These are phyloP conservation scores for Parnassius mnemosyne DNA, from an alignment of 2,888 invertebrate species.

Conservation along the genomic window DNA sequence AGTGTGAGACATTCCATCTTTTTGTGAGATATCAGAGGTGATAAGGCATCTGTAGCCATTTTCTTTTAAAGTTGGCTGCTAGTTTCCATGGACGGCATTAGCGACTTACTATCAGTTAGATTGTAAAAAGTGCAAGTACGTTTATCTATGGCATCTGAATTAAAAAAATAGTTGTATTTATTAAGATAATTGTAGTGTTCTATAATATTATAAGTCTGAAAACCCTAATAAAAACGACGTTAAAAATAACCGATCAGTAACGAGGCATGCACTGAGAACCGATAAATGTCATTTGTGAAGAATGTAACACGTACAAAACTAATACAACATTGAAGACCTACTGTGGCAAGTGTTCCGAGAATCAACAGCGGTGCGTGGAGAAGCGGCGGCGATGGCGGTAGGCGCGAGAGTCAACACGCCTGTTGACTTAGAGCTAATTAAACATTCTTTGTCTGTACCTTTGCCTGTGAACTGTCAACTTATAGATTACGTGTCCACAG, in stretches of 20 bases:
- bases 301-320: constrained; percentile 27
- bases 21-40: too few relatives aligned
- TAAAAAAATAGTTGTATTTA: too few relatives aligned
- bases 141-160: too few relatives aligned
- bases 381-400: constrained; percentile 42
- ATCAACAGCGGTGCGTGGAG: constrained; percentile 30
- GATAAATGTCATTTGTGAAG: constrained; percentile 21
- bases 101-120: too few relatives aligned
- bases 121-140: too few relatives aligned
- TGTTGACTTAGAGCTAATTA: constrained; percentile 56
- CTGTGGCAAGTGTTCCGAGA: constrained; percentile 48
- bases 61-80: too few relatives aligned
- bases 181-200: too few relatives aligned
- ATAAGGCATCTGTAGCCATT: too few relatives aligned
- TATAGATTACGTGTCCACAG: constrained; percentile 42
- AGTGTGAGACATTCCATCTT: too few relatives aligned
- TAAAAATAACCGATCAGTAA: constrained; percentile 1
- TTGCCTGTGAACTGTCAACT: constrained; percentile 47
- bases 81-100: too few relatives aligned
- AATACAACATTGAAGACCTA: constrained; percentile 29
- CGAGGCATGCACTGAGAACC: background rate
- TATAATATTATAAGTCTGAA: background rate
- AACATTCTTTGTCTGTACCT: constrained; percentile 63
- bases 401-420: constrained; percentile 50
- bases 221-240: constrained; percentile 2